These are phyloP conservation scores for Druon quercuslanigerum DNA, from an alignment of 1,140 invertebrate species.

Conservation along the genomic window DNA sequence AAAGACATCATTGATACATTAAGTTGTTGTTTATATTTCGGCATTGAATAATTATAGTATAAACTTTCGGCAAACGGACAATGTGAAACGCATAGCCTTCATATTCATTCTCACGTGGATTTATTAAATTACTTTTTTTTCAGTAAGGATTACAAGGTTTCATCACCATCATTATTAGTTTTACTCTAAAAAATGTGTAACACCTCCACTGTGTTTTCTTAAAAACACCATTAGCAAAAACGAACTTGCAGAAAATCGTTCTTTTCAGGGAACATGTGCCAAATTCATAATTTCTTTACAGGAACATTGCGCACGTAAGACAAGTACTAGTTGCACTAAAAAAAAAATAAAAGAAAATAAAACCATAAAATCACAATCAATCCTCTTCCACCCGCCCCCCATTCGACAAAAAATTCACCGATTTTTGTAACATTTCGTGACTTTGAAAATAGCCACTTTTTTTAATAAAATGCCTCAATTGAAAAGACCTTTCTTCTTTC, in stretches of 20 bases:
- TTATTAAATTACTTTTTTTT: constrained; percentile 17
- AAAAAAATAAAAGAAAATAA: constrained; percentile 2
- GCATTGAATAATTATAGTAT: constrained; percentile 25
- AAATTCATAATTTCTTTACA: constrained; percentile 1
- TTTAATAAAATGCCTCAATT: constrained; percentile 1
- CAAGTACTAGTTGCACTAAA: background rate
- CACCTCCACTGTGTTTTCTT: constrained; percentile 12
- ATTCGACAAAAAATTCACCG: background rate
- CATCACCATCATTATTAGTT: background rate
- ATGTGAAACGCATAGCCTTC: constrained; percentile 23
- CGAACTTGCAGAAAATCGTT: background rate
- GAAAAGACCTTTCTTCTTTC: constrained; percentile 1
- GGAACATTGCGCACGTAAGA: constrained; percentile 7
- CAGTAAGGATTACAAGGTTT: constrained; percentile 5
- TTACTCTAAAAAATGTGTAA: background rate
- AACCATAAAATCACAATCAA: background rate
- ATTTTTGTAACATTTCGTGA: background rate
- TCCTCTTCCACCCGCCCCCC: background rate
- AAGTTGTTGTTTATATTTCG: constrained; percentile 31
- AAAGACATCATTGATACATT: constrained; percentile 10
- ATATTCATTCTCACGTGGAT: constrained; percentile 22
- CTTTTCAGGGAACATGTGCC: too few relatives aligned
- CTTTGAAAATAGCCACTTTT: background rate
- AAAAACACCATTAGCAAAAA: constrained; percentile 8
- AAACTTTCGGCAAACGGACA: constrained; percentile 29